Base-by-base conservation (phyloP, 2,797 vertebrate genomes). In the Dendrocincla fuliginosa region DNA sequence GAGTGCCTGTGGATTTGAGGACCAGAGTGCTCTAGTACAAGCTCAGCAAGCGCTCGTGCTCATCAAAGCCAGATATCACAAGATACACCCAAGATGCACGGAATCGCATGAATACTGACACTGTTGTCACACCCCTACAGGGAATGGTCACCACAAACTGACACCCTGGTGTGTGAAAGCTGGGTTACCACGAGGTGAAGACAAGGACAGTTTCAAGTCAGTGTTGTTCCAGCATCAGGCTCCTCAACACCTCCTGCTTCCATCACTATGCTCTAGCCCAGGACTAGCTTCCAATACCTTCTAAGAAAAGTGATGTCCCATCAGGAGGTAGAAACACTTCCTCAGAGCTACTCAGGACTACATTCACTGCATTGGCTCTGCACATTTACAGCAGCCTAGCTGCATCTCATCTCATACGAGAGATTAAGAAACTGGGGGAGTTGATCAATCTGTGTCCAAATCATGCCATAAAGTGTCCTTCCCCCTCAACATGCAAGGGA, bases 351-450 rank as follows among this genome's bases (percentile, higher is more conserved):
- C 39, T 81, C 13, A 47, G 15, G n/a, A 28, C 22, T 28, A 61
- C 6, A 17, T 20, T 84, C 22, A n/a, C 37, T 41, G 18, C 28
- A 16, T 3, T 39, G 23, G 61, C 28, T 71, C 41, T 23, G 37
- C 0, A 0, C 11, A 32, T 41, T 44, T 57, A 18, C 7, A 80
- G 53, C 24, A 86, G 42, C 16, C 28, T 17, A 63, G 39, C 1
- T 49, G 6, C 28, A 74, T 33, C 35, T 74, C 56, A 39, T 41
- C 56, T 77, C 30, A 11, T 5, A 44, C 6, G 11, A 61, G 11
- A 85, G 25, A 61, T 3, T 5, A 20, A 84, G 39, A 37, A 15
- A 18, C 17, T 16, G 4, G 23, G 16, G 39, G 4, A 46, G 37
- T 11, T 41, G 12, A 44, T 33, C 19, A 59, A 18, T 28, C 35